Evolutionary conservation across 1,140 invertebrate species (phyloP), one percentile per base, ranked within the genome.

Genomic region (Catajapyx aquilonaris): DNA sequence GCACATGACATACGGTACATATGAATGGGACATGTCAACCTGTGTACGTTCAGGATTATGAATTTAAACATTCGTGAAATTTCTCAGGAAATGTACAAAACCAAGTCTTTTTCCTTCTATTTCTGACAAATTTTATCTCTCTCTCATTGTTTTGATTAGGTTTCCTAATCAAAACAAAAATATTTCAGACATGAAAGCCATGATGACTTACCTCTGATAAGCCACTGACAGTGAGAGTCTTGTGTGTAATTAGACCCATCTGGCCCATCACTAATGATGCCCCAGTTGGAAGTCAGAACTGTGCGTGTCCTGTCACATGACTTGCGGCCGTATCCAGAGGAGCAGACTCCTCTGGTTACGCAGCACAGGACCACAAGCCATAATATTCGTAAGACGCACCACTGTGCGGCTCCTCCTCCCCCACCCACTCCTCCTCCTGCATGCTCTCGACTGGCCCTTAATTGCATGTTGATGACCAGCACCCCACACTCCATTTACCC

Each of bases 201-300:
- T 35, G 35, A 5, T 18, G 28, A 48, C 49, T 49, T 56, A 77
- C 74, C 73, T 68, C 81, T 78, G 47, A 94, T 91, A 23, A 93
- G 71, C 87, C 87, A 93, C 68, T 93, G 85, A 57, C 88, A 94
- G 50, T 91, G 81, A 36, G 83, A 85, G 54, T 88, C 80, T 57
- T 84, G 76, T 33, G 80, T 85, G 50, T 93, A 93, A 53, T 88
- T 84, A 3, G 71, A 74, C 22, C 69, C 75, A 41, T 71, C 66
- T 15, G 79, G 77, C n/a, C 86, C 87, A 67, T 90, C 83, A 37
- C 76, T 80, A 41, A 94, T 83, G 31, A 81, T 66, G n/a, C 86
- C 86, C 63, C 71, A 80, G 20, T 70, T 63, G 28, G 75, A 68
- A 5, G 69, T 77, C 43, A 81, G 76, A n/a, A 83, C 70, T 50